phyloP scores from a whole-genome alignment of 2,113 vertebrate species.

The Elaphurus davidianus region DNA sequence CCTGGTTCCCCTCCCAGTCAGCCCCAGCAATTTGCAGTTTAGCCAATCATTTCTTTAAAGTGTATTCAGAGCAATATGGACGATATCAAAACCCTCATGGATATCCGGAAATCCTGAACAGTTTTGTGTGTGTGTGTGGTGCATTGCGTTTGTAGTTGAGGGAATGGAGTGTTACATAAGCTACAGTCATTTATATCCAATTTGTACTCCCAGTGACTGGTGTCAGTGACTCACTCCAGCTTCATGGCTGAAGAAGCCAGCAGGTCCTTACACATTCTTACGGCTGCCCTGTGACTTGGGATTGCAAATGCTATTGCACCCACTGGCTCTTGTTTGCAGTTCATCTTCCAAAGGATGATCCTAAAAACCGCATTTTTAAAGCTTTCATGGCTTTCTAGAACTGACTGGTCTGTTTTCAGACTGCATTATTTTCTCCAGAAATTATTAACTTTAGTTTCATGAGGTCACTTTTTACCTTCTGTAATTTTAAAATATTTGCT shows the following conservation, averaged over 20 bases:
- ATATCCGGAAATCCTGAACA: not conserved
- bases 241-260: not conserved
- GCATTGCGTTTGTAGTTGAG: not conserved
- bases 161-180: not conserved
- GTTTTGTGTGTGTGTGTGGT: not conserved
- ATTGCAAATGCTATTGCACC: not conserved
- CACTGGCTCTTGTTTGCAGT: not conserved
- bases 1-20: not conserved
- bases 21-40: not conserved
- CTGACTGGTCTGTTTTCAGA: not conserved
- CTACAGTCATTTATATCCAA: not conserved
- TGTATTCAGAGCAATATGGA: not conserved
- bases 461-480: not conserved
- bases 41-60: not conserved
- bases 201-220: not conserved
- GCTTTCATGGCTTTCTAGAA: not conserved
- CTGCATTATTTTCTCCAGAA: not conserved
- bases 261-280: not conserved
- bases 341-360: not conserved
- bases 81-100: not conserved
- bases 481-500: slow-evolving; percentile 10
- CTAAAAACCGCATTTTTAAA: not conserved
- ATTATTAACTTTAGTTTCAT: not conserved
- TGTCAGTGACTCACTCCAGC: not conserved
- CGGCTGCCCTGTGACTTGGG: not conserved